Evolutionary conservation across 92 coral and sea anemone genomes (phyloP).

Genomic region (Anthopleura xanthogrammica): DNA sequence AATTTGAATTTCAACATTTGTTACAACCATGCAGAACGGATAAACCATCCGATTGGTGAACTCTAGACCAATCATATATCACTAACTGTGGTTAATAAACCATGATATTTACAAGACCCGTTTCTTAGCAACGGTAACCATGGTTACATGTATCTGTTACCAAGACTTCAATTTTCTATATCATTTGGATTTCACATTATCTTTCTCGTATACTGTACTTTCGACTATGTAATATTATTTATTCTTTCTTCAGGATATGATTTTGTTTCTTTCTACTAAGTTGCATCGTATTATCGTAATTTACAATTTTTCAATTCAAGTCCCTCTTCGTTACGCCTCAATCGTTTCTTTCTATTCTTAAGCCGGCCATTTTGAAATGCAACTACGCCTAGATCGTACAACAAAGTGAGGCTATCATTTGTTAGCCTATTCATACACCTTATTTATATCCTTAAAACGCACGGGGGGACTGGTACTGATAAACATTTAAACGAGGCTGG

Average conservation of each 20-base stretch:
- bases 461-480: too few species aligned
- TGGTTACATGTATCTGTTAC: background rate
- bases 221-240: too few species aligned
- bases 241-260: too few species aligned
- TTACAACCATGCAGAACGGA: background rate
- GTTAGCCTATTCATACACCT: too few species aligned
- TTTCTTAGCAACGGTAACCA: conserved; percentile 5
- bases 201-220: background rate
- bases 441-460: too few species aligned
- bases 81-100: background rate
- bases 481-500: too few species aligned
- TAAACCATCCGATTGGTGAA: background rate
- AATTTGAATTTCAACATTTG: background rate
- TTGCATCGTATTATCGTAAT: too few species aligned
- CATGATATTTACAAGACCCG: background rate
- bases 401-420: too few species aligned
- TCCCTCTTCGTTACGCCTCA: background rate
- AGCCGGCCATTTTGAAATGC: background rate
- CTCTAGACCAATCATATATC: background rate
- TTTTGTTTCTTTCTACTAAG: background rate
- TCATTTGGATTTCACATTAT: too few species aligned
- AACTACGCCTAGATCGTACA: background rate
- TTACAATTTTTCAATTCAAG: too few species aligned
- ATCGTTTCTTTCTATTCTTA: background rate
- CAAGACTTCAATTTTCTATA: background rate